Percentiles rank a stretch among this genome's conserved stretches.
Evolutionary conservation across 2,888 invertebrate genomes (phyloP).

Genomic region (Chalcosyrphus nemorum): DNA sequence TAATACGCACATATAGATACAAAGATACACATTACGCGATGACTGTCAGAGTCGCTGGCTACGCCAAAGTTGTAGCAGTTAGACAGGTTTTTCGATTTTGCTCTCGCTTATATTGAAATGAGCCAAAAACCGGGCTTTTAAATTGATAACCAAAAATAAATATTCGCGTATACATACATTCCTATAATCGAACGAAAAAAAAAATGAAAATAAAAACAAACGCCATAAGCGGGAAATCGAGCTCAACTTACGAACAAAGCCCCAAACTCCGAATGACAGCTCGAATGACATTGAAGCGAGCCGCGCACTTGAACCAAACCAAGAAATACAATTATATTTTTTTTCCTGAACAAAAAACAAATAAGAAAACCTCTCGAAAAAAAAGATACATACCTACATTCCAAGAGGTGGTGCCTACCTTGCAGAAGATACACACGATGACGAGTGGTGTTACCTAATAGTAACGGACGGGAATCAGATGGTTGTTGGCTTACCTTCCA

Average conservation of each 20-base stretch:
- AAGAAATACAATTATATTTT: background rate
- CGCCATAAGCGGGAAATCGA: constrained; percentile 2
- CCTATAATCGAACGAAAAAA: no score
- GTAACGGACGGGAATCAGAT: constrained; percentile 51
- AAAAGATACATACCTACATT: constrained; percentile 41
- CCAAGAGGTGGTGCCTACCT: constrained; percentile 51
- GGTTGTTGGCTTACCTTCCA: constrained; percentile 32
- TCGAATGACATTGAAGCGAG: constrained; percentile 57
- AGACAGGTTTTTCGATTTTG: constrained; percentile 56
- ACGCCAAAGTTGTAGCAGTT: constrained; percentile 34
- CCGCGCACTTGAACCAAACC: constrained; percentile 13
- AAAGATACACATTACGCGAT: background rate
- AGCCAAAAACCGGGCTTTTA: constrained; percentile 35
- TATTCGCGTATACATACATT: constrained; percentile 3
- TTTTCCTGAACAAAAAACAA: background rate
- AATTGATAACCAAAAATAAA: constrained; percentile 51
- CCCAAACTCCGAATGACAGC: constrained; percentile 30
- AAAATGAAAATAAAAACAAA: constrained; percentile 14
- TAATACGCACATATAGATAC: background rate
- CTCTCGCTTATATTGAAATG: constrained; percentile 12
- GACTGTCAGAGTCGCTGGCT: constrained; percentile 43
- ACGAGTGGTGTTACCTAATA: constrained; percentile 52
- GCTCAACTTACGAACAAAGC: constrained; percentile 9
- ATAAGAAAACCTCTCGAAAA: constrained; percentile 33
- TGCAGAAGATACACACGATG: background rate